Evolutionary conservation across 2,797 vertebrate species (phyloP).

Genomic region (Pangasius mekongensis): DNA sequence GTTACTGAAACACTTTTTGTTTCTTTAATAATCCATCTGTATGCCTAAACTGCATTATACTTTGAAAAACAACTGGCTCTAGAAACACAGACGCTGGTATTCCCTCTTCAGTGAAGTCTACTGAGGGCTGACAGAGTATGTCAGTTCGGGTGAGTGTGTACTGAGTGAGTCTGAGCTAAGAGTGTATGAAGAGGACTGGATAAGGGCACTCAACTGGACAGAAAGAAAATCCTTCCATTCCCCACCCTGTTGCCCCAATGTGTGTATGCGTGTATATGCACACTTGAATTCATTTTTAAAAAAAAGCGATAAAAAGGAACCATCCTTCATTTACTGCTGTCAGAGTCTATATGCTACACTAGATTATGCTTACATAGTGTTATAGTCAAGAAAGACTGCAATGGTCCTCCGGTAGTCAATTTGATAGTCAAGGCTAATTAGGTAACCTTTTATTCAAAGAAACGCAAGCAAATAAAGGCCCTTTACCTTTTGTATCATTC

Average conservation of each 20-base stretch:
- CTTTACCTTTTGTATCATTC: neutral
- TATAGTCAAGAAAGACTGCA: neutral
- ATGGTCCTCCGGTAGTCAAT: neutral
- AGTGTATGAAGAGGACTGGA: slow-evolving; percentile 41
- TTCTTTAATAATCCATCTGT: neutral
- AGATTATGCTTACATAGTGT: neutral
- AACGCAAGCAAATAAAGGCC: neutral
- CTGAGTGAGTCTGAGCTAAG: slow-evolving; percentile 23
- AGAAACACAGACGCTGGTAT: neutral
- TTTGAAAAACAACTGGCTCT: neutral
- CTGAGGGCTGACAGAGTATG: neutral
- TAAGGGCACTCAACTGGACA: slow-evolving; percentile 43
- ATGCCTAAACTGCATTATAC: neutral
- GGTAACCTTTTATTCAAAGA: neutral
- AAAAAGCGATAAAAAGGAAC: neutral
- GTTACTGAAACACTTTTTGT: neutral
- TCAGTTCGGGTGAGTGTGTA: neutral
- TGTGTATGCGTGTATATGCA: slow-evolving; percentile 17
- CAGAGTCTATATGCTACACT: neutral
- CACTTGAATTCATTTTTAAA: neutral
- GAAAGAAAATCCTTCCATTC: slow-evolving; percentile 49
- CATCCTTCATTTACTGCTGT: neutral
- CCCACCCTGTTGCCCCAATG: slow-evolving; percentile 16
- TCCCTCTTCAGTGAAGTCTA: neutral
- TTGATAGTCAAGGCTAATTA: neutral